Evolutionary conservation across 2,113 vertebrate species (phyloP).

Genomic region (Indicator maculatus): DNA sequence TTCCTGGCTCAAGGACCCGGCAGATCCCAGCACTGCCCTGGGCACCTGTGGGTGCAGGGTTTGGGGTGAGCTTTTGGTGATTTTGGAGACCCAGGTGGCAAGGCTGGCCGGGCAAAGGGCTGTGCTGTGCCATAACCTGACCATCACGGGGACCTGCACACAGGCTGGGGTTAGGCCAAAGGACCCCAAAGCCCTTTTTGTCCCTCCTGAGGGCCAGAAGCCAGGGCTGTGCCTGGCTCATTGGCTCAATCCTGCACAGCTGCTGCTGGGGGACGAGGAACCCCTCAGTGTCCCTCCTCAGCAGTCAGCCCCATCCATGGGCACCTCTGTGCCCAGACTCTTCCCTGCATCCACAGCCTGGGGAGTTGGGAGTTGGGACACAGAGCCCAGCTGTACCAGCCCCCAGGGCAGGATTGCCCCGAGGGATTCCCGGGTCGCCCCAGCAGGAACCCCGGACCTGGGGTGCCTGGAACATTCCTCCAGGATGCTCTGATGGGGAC

Average conservation of each 20-base stretch:
- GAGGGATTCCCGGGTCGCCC: neutral
- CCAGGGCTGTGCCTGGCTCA: fast-evolving
- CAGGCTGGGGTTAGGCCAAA: fast-evolving
- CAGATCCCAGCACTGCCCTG: neutral
- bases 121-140: fast-evolving
- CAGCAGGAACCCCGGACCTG: fast-evolving
- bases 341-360: fast-evolving
- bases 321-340: neutral
- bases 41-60: neutral
- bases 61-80: neutral
- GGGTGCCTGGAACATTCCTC: neutral
- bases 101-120: neutral
- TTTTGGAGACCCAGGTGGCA: too few relatives aligned
- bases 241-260: fast-evolving
- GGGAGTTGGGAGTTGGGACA: neutral
- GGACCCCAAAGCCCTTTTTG: neutral
- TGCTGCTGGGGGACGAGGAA: neutral
- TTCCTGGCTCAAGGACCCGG: neutral
- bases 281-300: neutral
- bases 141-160: fast-evolving
- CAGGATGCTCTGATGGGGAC: neutral
- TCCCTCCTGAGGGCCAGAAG: neutral
- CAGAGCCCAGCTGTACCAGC: neutral
- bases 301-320: fast-evolving
- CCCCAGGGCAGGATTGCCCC: neutral